Percentiles rank a stretch among this genome's conserved stretches.
Evolutionary conservation across 1,140 invertebrate species (phyloP).

Genomic region (Zophobas atratus): DNA sequence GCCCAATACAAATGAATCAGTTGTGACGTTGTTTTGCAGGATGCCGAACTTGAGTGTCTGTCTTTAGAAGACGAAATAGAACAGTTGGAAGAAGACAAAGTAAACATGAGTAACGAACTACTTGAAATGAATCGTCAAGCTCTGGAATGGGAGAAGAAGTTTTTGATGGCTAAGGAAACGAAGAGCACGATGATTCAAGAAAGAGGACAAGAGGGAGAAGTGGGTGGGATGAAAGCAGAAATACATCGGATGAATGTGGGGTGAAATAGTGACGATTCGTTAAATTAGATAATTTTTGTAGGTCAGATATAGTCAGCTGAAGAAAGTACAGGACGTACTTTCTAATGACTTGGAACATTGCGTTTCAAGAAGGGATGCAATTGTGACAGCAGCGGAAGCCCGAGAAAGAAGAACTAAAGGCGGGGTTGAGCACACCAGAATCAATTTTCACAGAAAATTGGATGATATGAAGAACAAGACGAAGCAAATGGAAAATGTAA

Average conservation of each 20-base stretch:
- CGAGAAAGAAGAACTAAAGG: slow-evolving; percentile 70
- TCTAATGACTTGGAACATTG: slow-evolving; percentile 83
- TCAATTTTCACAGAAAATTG: slow-evolving; percentile 68
- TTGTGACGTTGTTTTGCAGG: slow-evolving; percentile 65
- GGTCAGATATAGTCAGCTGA: slow-evolving; percentile 77
- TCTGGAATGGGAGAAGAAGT: slow-evolving; percentile 86
- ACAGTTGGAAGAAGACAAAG: slow-evolving; percentile 77
- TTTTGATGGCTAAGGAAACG: slow-evolving; percentile 79
- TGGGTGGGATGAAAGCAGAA: slow-evolving; percentile 82
- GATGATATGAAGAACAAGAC: slow-evolving; percentile 74
- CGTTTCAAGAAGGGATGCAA: slow-evolving; percentile 79
- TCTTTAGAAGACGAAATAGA: slow-evolving; percentile 78
- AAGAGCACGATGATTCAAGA: slow-evolving; percentile 78
- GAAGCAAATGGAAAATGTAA: slow-evolving; percentile 71
- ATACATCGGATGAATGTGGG: slow-evolving; percentile 83
- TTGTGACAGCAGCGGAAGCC: slow-evolving; percentile 73
- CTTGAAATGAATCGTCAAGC: slow-evolving; percentile 77
- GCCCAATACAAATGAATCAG: background rate
- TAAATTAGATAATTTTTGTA: slow-evolving; percentile 52
- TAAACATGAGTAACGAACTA: slow-evolving; percentile 74
- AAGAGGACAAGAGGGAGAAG: slow-evolving; percentile 77
- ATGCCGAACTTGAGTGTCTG: slow-evolving; percentile 77
- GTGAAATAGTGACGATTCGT: slow-evolving; percentile 66
- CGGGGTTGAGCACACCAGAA: slow-evolving; percentile 58
- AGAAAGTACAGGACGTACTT: slow-evolving; percentile 81